Evolutionary conservation across 2,113 vertebrate genomes (phyloP).

Genomic region (Chloroceryle aenea): DNA sequence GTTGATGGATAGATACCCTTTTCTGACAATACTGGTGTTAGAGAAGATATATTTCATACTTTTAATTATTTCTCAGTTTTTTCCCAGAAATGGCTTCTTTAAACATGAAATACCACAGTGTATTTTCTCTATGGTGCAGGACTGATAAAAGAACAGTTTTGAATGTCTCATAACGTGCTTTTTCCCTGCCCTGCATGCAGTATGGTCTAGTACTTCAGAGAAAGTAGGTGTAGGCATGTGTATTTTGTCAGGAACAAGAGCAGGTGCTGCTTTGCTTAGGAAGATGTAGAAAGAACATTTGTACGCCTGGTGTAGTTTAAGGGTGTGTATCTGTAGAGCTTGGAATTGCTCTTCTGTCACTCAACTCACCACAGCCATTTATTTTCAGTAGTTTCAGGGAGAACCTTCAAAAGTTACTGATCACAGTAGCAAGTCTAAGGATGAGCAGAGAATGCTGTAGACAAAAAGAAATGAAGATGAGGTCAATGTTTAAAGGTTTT

Average conservation of each 20-base stretch:
- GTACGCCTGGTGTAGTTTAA: neutral
- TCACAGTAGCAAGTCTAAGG: neutral
- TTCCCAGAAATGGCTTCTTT: neutral
- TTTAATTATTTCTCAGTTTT: neutral
- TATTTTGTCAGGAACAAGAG: neutral
- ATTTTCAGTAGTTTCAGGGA: neutral
- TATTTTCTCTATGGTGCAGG: neutral
- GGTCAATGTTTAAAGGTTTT: neutral
- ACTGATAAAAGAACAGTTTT: neutral
- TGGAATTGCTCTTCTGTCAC: neutral
- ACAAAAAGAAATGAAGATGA: neutral
- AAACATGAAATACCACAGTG: neutral
- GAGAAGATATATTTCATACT: neutral
- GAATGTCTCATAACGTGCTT: neutral
- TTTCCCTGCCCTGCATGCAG: fast-evolving
- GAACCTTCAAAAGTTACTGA: neutral
- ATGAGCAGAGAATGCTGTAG: neutral
- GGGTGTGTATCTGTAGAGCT: neutral
- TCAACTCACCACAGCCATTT: neutral
- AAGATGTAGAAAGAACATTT: neutral
- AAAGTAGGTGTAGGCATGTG: neutral
- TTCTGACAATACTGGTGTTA: neutral
- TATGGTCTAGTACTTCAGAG: neutral
- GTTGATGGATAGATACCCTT: neutral
- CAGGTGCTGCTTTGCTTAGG: neutral